Evolutionary conservation across 2,797 vertebrate species (phyloP), one percentile per base, ranked within the genome.

Genomic region (Anabacerthia variegaticeps): DNA sequence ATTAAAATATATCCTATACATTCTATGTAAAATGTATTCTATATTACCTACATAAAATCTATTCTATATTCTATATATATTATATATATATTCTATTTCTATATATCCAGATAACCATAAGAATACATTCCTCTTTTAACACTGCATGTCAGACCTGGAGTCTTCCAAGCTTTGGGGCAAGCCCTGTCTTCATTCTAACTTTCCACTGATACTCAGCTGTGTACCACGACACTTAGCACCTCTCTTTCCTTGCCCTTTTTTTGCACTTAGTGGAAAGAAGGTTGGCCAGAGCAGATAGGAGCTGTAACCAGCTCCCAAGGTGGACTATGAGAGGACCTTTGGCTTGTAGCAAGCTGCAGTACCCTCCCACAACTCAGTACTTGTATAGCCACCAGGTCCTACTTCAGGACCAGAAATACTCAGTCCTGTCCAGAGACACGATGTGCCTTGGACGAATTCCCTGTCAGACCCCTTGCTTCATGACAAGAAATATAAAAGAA

Each of bases 271-370:
- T 65, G 34, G 27, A 43, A 54, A 66, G 10, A 11, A 62, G 6
- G 7, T 34, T 34, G 26, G 18, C 14, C 5, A 28, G 9, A 20
- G 10, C 16, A 61, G 12, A 43, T 0, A 24, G 34, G 2, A 89
- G 10, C 14, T 73, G 39, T 41, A 46, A 81, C 9, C 46, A 75
- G 32, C 11, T 54, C 28, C 54, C 43, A 2, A 0, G 3, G 0
- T 27, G 14, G 24, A 41, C 21, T 68, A 30, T 7, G 13, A 49
- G 28, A 52, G 43, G 26, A 76, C 30, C 11, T 19, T 7, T 21
- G 36, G 6, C 34, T 65, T 21, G 17, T 11, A 37, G 54, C 8
- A 44, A 61, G 28, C 22, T 73, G 34, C 39, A 58, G 27, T n/a
- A 7, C 19, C 22, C 27, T 76, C 8, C 41, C 67, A 68, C 26